These are phyloP conservation scores for Caenorhabditis imperialis DNA, from an alignment of 2,888 invertebrate species.

Conservation along the genomic window DNA sequence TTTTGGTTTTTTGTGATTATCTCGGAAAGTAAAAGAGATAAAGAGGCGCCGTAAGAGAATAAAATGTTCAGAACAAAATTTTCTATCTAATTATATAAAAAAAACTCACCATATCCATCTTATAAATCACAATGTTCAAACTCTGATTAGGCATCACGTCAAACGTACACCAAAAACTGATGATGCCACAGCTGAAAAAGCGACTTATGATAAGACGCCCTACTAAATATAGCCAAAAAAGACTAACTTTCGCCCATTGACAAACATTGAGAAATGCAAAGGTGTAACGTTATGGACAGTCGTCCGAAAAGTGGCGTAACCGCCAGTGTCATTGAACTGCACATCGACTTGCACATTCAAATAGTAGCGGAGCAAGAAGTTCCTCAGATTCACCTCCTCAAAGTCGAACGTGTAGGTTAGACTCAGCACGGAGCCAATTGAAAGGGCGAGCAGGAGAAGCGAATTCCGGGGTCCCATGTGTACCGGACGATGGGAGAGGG, in stretches of 20 bases:
- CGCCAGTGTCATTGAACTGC: conserved; percentile 12
- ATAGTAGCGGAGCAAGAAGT: conserved; percentile 18
- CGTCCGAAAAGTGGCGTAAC: conserved; percentile 14
- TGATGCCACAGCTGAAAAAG: conserved; percentile 37
- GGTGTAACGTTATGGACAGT: conserved; percentile 31
- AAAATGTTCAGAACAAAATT: no score
- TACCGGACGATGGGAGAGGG: no score
- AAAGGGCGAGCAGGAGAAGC: conserved; percentile 7
- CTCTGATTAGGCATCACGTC: conserved; percentile 9
- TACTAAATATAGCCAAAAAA: background rate
- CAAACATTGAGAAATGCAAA: conserved; percentile 40
- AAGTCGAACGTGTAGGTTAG: conserved; percentile 29
- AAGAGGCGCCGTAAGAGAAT: no score
- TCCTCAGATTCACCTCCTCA: conserved; percentile 23
- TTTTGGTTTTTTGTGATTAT: no score
- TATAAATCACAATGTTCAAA: conserved; percentile 23
- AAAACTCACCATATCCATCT: conserved; percentile 38
- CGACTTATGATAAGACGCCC: background rate
- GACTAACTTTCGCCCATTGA: conserved; percentile 47
- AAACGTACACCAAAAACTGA: conserved; percentile 15
- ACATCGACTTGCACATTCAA: conserved; percentile 34
- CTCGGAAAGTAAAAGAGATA: no score
- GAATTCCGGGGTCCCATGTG: no score
- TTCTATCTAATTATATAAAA: no score
- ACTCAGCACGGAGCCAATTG: background rate